These are phyloP conservation scores for Plutella xylostella DNA, from an alignment of 2,888 invertebrate genomes.

Conservation along the genomic window DNA sequence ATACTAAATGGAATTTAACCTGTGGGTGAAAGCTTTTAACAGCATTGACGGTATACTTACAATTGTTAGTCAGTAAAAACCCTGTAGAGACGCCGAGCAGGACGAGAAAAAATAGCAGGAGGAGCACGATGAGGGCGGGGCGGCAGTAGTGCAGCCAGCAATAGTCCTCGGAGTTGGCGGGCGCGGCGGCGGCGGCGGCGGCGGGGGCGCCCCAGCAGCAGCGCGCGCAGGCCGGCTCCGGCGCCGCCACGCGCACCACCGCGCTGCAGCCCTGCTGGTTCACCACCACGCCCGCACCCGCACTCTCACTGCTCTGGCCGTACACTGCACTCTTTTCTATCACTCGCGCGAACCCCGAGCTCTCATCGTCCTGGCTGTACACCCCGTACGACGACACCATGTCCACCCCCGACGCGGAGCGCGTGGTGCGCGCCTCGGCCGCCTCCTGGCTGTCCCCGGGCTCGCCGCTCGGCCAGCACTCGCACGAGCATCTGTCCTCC, in stretches of 20 bases:
- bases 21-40: no score
- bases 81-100: slow-evolving; percentile 68
- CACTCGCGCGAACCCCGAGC: slow-evolving; percentile 56
- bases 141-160: slow-evolving; percentile 68
- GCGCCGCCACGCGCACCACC: slow-evolving; percentile 42
- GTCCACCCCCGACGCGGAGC: slow-evolving; percentile 60
- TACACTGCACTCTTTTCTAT: slow-evolving; percentile 51
- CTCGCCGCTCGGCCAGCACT: slow-evolving; percentile 64
- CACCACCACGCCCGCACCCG: slow-evolving; percentile 62
- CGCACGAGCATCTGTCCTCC: slow-evolving; percentile 63
- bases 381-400: slow-evolving; percentile 68
- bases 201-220: slow-evolving; percentile 42
- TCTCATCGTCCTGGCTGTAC: slow-evolving; percentile 62
- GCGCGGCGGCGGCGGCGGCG: slow-evolving; percentile 31
- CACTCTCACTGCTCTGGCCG: slow-evolving; percentile 55
- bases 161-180: slow-evolving; percentile 58
- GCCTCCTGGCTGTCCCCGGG: slow-evolving; percentile 35
- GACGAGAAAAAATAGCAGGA: slow-evolving; percentile 65
- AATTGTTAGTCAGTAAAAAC: slow-evolving; percentile 70
- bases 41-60: no score
- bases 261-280: slow-evolving; percentile 66
- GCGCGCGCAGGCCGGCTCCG: slow-evolving; percentile 39
- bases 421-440: slow-evolving; percentile 46
- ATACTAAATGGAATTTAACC: background rate
- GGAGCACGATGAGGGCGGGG: slow-evolving; percentile 62